These are phyloP conservation scores for Oedothorax gibbosus DNA, from an alignment of 1,140 invertebrate genomes.

Conservation along the genomic window DNA sequence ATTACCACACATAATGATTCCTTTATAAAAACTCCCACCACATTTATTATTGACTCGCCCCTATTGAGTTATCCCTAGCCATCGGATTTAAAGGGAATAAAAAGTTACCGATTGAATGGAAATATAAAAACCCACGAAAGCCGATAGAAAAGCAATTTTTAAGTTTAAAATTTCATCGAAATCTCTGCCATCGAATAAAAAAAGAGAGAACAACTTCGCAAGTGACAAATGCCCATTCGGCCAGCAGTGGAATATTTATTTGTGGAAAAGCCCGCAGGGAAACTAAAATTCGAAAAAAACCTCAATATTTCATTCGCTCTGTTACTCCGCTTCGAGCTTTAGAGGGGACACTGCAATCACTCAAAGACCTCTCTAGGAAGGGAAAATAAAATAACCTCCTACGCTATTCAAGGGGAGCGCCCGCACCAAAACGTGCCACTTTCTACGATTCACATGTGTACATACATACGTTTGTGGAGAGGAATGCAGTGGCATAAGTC, in stretches of 20 bases:
- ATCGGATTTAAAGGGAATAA: not conserved
- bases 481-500: too few species aligned
- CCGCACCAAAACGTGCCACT: conserved; percentile 41
- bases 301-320: conserved; percentile 61
- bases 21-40: too few species aligned
- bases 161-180: conserved; percentile 55
- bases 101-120: not conserved
- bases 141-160: conserved; percentile 41
- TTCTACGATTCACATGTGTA: conserved; percentile 3
- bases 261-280: conserved; percentile 51
- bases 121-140: conserved; percentile 1
- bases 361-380: conserved; percentile 36
- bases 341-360: conserved; percentile 43
- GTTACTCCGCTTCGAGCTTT: conserved; percentile 35
- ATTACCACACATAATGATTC: too few species aligned
- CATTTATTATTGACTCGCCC: too few species aligned
- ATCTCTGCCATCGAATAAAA: not conserved
- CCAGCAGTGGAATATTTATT: conserved; percentile 54
- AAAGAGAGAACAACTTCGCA: too few species aligned
- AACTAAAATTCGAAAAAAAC: conserved; percentile 58
- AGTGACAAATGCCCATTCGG: conserved; percentile 54
- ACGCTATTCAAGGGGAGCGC: conserved; percentile 47
- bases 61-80: too few species aligned
- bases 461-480: not conserved
- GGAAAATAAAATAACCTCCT: conserved; percentile 31